phyloP scores from a whole-genome alignment of 2,113 vertebrate genomes.

The Cariama cristata region DNA sequence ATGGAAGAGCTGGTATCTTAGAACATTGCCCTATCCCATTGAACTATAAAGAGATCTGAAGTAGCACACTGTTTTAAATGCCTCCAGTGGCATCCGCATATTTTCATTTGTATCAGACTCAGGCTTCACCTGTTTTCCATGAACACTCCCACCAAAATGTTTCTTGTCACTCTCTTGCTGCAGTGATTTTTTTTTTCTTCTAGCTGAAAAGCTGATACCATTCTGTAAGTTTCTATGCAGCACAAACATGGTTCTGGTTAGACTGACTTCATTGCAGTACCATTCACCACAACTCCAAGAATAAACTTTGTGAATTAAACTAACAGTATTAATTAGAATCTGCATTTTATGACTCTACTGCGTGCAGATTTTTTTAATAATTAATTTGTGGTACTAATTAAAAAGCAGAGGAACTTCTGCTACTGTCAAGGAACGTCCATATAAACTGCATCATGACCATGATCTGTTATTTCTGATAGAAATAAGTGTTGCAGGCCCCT shows the following conservation, averaged over 20 bases:
- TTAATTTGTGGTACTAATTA: neutral
- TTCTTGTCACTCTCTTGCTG: neutral
- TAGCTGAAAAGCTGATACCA: neutral
- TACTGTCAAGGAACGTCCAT: neutral
- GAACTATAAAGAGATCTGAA: neutral
- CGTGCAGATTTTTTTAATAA: neutral
- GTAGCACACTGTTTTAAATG: neutral
- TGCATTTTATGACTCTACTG: neutral
- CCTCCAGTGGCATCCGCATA: neutral
- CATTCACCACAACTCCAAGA: neutral
- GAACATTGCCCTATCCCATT: neutral
- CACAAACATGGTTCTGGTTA: neutral
- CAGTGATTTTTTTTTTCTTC: neutral
- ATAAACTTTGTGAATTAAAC: neutral
- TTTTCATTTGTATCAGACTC: neutral
- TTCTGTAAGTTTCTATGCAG: neutral
- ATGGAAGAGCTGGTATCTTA: neutral
- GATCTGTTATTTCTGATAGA: neutral
- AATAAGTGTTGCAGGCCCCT: neutral
- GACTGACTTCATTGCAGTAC: neutral
- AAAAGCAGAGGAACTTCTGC: neutral
- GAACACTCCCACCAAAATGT: neutral
- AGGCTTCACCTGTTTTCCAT: neutral
- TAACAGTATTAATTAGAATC: neutral
- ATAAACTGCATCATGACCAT: neutral